These are phyloP conservation scores for Panagrolaimus sp. DNA, from an alignment of 1,140 invertebrate species.

Conservation along the genomic window DNA sequence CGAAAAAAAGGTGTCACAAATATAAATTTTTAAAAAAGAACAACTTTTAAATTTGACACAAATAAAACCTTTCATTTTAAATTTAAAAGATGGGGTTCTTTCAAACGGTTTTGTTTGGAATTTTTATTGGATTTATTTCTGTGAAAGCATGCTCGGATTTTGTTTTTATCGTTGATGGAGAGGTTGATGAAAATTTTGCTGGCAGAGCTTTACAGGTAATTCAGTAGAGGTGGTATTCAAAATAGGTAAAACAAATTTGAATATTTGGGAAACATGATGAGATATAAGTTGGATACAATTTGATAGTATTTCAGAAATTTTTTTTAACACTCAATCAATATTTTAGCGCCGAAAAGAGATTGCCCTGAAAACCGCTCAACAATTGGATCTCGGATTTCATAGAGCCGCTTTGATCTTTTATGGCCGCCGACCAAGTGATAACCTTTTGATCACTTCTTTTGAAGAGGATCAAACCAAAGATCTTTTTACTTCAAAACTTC, in stretches of 20 bases:
- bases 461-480: not conserved
- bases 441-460: not conserved
- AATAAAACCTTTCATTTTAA: too few relatives aligned
- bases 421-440: not conserved
- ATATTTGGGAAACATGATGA: too few relatives aligned
- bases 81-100: too few relatives aligned
- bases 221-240: too few relatives aligned
- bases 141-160: not conserved
- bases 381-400: not conserved
- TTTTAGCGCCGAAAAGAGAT: not conserved
- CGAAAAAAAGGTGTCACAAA: too few relatives aligned
- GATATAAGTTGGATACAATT: too few relatives aligned
- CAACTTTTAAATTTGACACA: too few relatives aligned
- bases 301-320: too few relatives aligned
- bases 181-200: not conserved
- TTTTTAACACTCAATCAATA: too few relatives aligned
- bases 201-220: not conserved
- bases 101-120: too few relatives aligned
- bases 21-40: too few relatives aligned
- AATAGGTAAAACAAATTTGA: too few relatives aligned
- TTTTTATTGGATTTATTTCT: not conserved
- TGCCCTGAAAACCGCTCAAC: not conserved
- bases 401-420: not conserved
- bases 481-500: not conserved
- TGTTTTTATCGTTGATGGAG: constrained; percentile 4